phyloP scores from a whole-genome alignment of 2,797 vertebrate species.

The Pteronotus mesoamericanus region DNA sequence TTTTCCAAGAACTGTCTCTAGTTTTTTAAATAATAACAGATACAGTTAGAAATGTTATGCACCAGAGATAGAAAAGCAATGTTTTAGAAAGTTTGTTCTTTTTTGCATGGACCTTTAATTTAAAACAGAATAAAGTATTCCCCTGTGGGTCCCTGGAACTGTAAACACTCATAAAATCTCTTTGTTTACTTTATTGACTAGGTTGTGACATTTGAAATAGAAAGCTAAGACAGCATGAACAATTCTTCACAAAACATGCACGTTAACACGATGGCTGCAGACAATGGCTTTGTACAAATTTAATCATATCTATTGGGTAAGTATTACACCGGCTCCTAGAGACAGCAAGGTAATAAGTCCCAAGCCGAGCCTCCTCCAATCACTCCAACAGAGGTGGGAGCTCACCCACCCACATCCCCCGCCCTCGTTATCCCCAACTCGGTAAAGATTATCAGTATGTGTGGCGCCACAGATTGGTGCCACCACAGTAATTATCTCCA shows the following conservation, averaged over 20 bases:
- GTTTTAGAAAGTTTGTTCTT: background rate
- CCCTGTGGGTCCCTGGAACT: background rate
- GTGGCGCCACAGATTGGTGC: background rate
- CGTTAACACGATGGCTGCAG: slow-evolving; percentile 48
- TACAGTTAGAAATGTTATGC: background rate
- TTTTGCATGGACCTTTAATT: slow-evolving; percentile 30
- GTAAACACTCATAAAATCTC: slow-evolving; percentile 35
- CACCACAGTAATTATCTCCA: background rate
- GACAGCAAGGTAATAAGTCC: slow-evolving; percentile 32
- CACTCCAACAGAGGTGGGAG: background rate
- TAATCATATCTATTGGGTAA: slow-evolving; percentile 63
- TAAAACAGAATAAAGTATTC: slow-evolving; percentile 24
- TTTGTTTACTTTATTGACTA: slow-evolving; percentile 61
- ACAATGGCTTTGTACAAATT: slow-evolving; percentile 62
- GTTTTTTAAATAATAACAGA: slow-evolving; percentile 4
- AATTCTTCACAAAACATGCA: slow-evolving; percentile 39
- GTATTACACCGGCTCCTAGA: slow-evolving; percentile 65
- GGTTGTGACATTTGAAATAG: slow-evolving; percentile 60
- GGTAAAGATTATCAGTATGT: background rate
- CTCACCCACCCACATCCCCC: too few relatives aligned
- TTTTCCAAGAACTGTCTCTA: background rate
- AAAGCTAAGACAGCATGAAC: slow-evolving; percentile 15
- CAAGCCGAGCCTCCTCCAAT: background rate
- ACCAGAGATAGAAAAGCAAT: background rate
- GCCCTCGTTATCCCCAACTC: background rate